A percentile compares a stretch with the other conserved stretches of the same genome.
Evolutionary conservation across 1,140 invertebrate genomes (phyloP).

Genomic region (Atopsyche davidsoni): DNA sequence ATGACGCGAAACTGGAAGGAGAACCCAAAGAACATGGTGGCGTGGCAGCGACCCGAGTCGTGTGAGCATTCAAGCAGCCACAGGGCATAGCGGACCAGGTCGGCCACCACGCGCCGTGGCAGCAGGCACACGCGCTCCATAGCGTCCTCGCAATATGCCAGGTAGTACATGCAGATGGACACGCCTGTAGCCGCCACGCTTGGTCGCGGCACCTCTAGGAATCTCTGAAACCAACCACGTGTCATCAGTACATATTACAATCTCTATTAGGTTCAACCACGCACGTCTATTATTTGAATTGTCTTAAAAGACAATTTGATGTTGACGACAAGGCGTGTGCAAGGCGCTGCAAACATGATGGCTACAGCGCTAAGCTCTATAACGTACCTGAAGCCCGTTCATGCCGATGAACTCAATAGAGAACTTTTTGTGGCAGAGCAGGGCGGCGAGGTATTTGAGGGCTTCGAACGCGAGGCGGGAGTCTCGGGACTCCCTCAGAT

Average conservation of each 20-base stretch:
- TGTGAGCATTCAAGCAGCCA: slow-evolving; percentile 95
- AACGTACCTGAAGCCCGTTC: slow-evolving; percentile 69
- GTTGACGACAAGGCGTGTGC: too few relatives aligned
- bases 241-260: too few relatives aligned
- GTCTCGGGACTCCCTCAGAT: slow-evolving; percentile 81
- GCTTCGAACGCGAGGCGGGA: slow-evolving; percentile 92
- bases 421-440: slow-evolving; percentile 96
- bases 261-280: too few relatives aligned
- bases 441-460: slow-evolving; percentile 83
- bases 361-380: too few relatives aligned
- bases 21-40: slow-evolving; percentile 94
- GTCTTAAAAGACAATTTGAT: too few relatives aligned
- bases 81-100: slow-evolving; percentile 80
- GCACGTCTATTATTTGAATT: too few relatives aligned
- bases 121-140: slow-evolving; percentile 92
- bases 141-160: slow-evolving; percentile 95
- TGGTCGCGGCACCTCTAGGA: slow-evolving; percentile 83
- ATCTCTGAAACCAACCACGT: slow-evolving; percentile 48
- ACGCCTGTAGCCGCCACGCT: slow-evolving; percentile 94
- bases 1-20: slow-evolving; percentile 89
- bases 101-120: slow-evolving; percentile 68
- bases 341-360: too few relatives aligned
- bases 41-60: slow-evolving; percentile 91
- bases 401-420: slow-evolving; percentile 88
- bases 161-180: slow-evolving; percentile 91